A percentile compares a stretch with the other conserved stretches of the same genome.
Conservation (phyloP, 2,888 invertebrate species). For the Stenodema calcarata region DNA sequence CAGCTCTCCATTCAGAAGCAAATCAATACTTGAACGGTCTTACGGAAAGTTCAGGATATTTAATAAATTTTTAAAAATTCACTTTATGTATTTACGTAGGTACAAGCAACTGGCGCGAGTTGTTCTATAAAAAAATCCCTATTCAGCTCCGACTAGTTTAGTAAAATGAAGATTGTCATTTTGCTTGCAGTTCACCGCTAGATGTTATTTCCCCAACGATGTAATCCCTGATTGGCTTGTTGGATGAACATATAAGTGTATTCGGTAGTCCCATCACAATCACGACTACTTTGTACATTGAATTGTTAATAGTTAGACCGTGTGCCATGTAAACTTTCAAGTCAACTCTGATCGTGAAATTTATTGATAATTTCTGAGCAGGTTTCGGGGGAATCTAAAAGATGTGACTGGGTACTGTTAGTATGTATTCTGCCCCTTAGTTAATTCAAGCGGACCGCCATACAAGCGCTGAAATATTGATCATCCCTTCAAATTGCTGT, state of each 20-base stretch:
- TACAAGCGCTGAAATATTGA: too few relatives aligned
- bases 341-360: too few relatives aligned
- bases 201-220: not conserved
- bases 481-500: too few relatives aligned
- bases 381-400: too few relatives aligned
- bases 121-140: not conserved
- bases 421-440: too few relatives aligned
- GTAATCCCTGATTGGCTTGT: not conserved
- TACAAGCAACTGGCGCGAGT: not conserved
- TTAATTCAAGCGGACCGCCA: too few relatives aligned
- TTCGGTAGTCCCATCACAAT: not conserved
- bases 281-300: too few relatives aligned
- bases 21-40: not conserved
- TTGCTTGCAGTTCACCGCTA: not conserved
- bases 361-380: too few relatives aligned
- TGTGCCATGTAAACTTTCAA: too few relatives aligned
- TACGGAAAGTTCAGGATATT: not conserved
- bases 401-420: too few relatives aligned
- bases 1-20: not conserved
- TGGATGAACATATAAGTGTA: not conserved
- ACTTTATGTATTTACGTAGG: not conserved
- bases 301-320: too few relatives aligned
- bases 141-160: not conserved
- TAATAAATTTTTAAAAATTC: not conserved
- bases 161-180: not conserved